Evolutionary conservation across 2,888 invertebrate genomes (phyloP).

Genomic region (Drosophila histrio): DNA sequence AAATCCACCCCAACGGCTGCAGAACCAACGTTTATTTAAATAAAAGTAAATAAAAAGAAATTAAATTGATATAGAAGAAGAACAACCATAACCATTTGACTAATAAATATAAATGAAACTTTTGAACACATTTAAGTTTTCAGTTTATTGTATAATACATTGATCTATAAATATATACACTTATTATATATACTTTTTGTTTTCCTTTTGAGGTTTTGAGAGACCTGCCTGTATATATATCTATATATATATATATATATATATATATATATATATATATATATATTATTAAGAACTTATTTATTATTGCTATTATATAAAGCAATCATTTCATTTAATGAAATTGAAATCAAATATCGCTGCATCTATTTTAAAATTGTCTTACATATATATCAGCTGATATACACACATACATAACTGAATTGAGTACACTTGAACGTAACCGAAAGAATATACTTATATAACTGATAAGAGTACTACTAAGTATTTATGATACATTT

Average conservation of each 20-base stretch:
- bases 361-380: slow-evolving; percentile 36
- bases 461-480: slow-evolving; percentile 25
- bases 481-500: slow-evolving; percentile 81
- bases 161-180: slow-evolving; percentile 70
- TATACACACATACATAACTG: slow-evolving; percentile 43
- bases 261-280: slow-evolving; percentile 22
- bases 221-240: slow-evolving; percentile 31
- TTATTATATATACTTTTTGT: slow-evolving; percentile 39
- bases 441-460: slow-evolving; percentile 56
- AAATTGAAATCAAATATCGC: slow-evolving; percentile 54
- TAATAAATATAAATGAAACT: slow-evolving; percentile 13
- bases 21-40: background rate
- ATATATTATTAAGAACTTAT: slow-evolving; percentile 38
- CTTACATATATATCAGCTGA: slow-evolving; percentile 28
- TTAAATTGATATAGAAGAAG: background rate
- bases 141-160: slow-evolving; percentile 68
- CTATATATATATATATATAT: slow-evolving; percentile 12
- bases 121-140: slow-evolving; percentile 45
- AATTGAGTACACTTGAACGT: slow-evolving; percentile 61
- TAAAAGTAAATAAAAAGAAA: background rate
- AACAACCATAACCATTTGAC: background rate
- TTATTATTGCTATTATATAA: slow-evolving; percentile 43
- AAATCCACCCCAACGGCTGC: no score
- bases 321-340: slow-evolving; percentile 63
- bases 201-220: slow-evolving; percentile 39